Percentiles rank a stretch among this genome's conserved stretches.
phyloP scores from a whole-genome alignment of 2,113 vertebrate species.

The Diadophis punctatus region DNA sequence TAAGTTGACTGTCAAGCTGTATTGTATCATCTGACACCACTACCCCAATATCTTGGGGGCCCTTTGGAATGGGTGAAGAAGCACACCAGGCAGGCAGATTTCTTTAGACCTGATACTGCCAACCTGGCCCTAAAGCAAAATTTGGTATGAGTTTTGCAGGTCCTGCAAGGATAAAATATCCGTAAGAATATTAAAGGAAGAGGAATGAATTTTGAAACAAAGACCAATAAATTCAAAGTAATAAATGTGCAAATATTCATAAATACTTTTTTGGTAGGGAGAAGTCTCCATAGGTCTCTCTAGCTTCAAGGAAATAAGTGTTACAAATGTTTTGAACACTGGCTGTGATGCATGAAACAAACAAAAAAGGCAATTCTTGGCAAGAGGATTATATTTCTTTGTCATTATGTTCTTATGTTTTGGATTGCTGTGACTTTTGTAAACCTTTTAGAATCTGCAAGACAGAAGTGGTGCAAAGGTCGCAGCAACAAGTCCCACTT shows the following conservation, averaged over 20 bases:
- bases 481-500: background rate
- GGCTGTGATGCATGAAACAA: background rate
- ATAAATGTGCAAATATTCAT: background rate
- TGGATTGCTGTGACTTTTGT: background rate
- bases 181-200: background rate
- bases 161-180: background rate
- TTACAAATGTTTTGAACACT: background rate
- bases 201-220: background rate
- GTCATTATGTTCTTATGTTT: background rate
- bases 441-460: background rate
- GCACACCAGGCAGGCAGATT: background rate
- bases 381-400: background rate
- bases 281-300: background rate
- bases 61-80: background rate
- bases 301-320: background rate
- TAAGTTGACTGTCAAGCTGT: background rate
- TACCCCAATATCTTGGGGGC: too few species aligned
- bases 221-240: background rate
- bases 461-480: background rate
- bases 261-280: background rate
- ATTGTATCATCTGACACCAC: background rate
- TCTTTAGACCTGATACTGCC: background rate
- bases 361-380: background rate
- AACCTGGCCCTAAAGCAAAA: background rate
- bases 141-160: background rate